Conservation (phyloP, 2,113 vertebrate genomes). For the Pelecanoides urinatrix region DNA sequence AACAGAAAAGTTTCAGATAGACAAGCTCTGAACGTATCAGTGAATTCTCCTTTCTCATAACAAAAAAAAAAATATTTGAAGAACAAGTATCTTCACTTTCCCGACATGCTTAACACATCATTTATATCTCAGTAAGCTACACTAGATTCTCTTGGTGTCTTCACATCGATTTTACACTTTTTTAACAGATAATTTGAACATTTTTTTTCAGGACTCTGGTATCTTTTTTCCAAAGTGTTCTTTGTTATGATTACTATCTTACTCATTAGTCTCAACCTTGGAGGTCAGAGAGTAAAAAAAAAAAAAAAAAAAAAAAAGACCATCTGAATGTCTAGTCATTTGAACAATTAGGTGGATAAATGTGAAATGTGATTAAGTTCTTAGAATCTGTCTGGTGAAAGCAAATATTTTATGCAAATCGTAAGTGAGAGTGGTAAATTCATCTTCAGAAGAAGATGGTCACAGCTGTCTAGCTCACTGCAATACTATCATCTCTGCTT, state of each 20-base stretch:
- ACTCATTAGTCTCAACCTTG: neutral
- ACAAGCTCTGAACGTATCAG: neutral
- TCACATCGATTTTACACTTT: neutral
- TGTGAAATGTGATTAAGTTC: neutral
- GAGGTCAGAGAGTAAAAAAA: neutral
- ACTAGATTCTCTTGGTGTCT: neutral
- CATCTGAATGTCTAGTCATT: neutral
- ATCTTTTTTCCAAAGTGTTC: neutral
- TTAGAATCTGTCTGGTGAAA: neutral
- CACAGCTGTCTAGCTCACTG: neutral
- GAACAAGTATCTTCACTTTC: neutral
- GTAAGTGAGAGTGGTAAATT: neutral
- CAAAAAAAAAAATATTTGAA: neutral
- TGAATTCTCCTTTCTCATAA: neutral
- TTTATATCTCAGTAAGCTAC: neutral
- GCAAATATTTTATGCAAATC: neutral
- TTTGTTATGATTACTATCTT: neutral
- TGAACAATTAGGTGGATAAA: neutral
- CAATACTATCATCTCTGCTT: neutral
- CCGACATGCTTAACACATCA: neutral
- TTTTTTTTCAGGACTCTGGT: neutral
- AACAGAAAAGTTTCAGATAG: neutral
- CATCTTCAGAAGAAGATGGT: neutral
- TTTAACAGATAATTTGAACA: neutral
- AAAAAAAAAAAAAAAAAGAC: neutral